Evolutionary conservation across 2,797 vertebrate species (phyloP).

Genomic region (Crax fasciolata): DNA sequence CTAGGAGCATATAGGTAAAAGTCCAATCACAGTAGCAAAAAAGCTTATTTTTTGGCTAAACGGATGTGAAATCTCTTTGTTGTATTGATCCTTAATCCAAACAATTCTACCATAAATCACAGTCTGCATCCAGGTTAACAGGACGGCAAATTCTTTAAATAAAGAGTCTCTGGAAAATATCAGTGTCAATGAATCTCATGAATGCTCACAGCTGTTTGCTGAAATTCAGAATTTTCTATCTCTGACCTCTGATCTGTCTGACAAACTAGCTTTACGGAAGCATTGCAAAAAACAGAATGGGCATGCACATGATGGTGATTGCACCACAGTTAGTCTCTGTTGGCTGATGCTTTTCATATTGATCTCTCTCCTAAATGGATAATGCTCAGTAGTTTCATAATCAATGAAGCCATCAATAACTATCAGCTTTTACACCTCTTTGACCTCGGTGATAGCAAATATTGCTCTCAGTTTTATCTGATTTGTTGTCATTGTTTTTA

Average conservation of each 20-base stretch:
- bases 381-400: not conserved
- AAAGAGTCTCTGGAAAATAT: not conserved
- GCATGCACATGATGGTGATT: not conserved
- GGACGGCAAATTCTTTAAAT: not conserved
- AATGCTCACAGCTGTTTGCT: not conserved
- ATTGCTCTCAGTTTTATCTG: constrained; percentile 24
- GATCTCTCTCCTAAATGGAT: constrained; percentile 24
- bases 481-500: constrained; percentile 18
- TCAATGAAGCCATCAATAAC: constrained; percentile 5
- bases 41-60: not conserved
- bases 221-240: not conserved
- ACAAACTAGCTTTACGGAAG: not conserved
- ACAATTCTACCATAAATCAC: not conserved
- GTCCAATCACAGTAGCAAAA: not conserved
- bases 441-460: constrained; percentile 24
- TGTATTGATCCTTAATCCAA: not conserved
- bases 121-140: not conserved
- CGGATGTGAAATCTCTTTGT: not conserved
- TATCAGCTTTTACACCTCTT: not conserved
- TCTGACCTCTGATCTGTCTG: not conserved
- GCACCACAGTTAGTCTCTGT: not conserved
- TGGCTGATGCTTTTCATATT: not conserved
- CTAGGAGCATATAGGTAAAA: not conserved
- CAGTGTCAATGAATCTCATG: not conserved
- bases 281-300: not conserved